These are phyloP conservation scores for Gallirallus australis DNA, from an alignment of 2,797 vertebrate species.

Conservation along the genomic window DNA sequence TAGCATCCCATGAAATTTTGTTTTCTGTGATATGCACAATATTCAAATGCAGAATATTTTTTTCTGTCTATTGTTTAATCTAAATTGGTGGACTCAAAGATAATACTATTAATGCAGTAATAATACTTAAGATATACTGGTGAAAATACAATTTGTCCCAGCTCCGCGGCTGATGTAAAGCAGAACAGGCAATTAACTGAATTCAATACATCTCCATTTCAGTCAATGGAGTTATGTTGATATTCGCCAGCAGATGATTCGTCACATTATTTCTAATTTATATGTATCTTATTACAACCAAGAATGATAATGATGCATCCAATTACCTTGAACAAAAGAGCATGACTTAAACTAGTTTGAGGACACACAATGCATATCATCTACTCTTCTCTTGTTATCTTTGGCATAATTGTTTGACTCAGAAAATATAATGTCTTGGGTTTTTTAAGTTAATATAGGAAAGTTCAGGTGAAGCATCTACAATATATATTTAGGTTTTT, in stretches of 20 bases:
- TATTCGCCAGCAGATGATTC: neutral
- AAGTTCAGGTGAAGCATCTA: neutral
- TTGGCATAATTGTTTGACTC: neutral
- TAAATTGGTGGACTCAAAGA: neutral
- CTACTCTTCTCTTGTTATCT: neutral
- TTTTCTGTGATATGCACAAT: neutral
- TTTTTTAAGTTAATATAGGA: neutral
- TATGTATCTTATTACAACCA: neutral
- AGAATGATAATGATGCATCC: neutral
- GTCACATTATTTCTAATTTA: neutral
- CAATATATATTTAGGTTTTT: conserved; percentile 14
- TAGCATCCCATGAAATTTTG: neutral
- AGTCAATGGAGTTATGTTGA: neutral
- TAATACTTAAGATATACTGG: neutral
- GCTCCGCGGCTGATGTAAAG: neutral
- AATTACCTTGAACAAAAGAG: neutral
- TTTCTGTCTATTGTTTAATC: neutral
- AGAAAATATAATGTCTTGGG: neutral
- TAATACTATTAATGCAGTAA: neutral
- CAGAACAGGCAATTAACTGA: neutral
- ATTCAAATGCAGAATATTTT: neutral
- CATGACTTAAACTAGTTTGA: neutral
- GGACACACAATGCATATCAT: neutral
- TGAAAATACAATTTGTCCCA: neutral
- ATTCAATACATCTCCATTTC: neutral